phyloP scores from a whole-genome alignment of 1,140 invertebrate genomes.

The Camponotus vicinus region DNA sequence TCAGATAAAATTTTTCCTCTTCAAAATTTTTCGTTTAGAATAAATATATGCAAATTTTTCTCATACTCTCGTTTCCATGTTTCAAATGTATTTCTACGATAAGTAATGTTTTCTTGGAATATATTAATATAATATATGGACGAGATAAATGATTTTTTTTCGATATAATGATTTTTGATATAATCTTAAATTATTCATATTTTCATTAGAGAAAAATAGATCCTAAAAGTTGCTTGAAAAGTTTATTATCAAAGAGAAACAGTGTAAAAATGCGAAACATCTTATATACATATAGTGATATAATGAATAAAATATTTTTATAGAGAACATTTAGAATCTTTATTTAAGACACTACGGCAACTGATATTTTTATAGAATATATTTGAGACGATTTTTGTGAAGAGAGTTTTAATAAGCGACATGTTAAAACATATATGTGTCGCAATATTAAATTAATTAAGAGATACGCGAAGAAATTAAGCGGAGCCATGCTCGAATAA shows the following conservation, averaged over 20 bases:
- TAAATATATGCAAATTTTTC: background rate
- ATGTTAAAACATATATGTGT: background rate
- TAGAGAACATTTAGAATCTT: background rate
- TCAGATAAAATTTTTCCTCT: slow-evolving; percentile 14
- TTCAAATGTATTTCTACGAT: background rate
- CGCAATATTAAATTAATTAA: slow-evolving; percentile 5
- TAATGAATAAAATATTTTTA: no score
- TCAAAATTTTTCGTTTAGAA: background rate
- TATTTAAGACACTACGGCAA: background rate
- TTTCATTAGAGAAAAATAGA: background rate
- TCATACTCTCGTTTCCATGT: background rate
- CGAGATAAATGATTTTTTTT: background rate
- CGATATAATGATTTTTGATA: background rate
- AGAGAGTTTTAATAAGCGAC: background rate
- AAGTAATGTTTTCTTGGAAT: background rate
- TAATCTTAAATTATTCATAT: background rate
- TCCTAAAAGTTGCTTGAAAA: background rate
- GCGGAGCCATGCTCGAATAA: background rate
- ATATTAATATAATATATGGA: background rate
- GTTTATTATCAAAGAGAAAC: background rate
- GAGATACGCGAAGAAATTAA: background rate
- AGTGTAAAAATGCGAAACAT: background rate
- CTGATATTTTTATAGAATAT: background rate
- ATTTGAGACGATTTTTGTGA: background rate
- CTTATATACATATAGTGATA: background rate